Evolutionary conservation across 2,888 invertebrate species (phyloP).

Genomic region (Lepidonotus clava): DNA sequence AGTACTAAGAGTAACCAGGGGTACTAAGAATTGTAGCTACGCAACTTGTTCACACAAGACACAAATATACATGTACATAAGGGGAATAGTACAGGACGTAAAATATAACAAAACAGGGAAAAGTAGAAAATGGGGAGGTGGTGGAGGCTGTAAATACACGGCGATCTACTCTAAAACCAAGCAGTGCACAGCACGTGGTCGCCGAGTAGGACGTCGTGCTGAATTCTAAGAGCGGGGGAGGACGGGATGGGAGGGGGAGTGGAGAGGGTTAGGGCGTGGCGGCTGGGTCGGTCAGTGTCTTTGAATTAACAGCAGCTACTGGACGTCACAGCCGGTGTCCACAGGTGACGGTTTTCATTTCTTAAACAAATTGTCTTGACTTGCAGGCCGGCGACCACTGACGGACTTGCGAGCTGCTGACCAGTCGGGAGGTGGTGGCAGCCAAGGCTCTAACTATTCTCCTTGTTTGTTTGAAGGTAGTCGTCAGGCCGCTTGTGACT

Average conservation of each 20-base stretch:
- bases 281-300: neutral
- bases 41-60: no score
- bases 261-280: neutral
- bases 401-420: neutral
- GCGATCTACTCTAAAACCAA: neutral
- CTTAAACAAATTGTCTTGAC: neutral
- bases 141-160: no score
- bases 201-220: neutral
- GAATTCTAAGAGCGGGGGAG: neutral
- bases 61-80: no score
- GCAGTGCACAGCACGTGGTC: slow-evolving; percentile 1
- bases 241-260: neutral
- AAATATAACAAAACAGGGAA: no score
- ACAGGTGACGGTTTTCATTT: neutral
- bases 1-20: no score
- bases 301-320: neutral
- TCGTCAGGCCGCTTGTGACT: slow-evolving; percentile 92
- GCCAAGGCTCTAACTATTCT: slow-evolving; percentile 47
- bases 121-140: no score
- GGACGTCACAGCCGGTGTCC: neutral
- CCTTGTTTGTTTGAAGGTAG: slow-evolving; percentile 39
- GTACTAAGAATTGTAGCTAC: no score
- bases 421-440: no score
- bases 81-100: no score
- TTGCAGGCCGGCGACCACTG: neutral